Evolutionary conservation across 2,888 invertebrate species (phyloP).

Genomic region (Hyles lineata): DNA sequence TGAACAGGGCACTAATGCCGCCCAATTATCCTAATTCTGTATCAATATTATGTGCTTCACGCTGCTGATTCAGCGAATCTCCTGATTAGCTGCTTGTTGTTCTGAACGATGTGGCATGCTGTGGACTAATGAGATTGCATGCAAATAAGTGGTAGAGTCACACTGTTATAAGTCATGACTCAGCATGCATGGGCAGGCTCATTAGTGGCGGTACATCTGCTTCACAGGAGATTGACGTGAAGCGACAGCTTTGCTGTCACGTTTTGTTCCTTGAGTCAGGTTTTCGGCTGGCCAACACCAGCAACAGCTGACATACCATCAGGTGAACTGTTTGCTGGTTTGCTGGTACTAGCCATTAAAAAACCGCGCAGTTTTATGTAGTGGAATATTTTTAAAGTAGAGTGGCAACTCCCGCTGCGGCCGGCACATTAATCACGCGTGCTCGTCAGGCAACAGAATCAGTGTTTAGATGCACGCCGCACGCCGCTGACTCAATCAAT

Average conservation of each 20-base stretch:
- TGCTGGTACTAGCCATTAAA: no score
- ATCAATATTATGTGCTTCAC: background rate
- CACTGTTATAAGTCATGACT: no score
- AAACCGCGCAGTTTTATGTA: background rate
- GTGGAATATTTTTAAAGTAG: background rate
- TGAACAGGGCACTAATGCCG: no score
- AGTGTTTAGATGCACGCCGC: slow-evolving; percentile 53
- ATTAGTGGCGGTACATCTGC: no score
- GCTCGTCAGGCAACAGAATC: slow-evolving; percentile 48
- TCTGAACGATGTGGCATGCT: background rate
- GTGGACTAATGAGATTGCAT: background rate
- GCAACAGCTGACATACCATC: no score
- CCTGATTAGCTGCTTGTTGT: background rate
- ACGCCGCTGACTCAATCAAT: slow-evolving; percentile 22
- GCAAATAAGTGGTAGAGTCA: background rate
- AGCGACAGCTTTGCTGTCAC: no score
- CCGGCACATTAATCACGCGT: slow-evolving; percentile 18
- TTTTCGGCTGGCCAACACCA: no score
- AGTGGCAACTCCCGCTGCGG: background rate
- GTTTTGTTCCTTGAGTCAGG: no score
- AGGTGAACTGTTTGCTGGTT: no score
- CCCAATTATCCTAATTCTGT: no score
- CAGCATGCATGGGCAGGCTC: no score
- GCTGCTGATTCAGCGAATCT: slow-evolving; percentile 8
- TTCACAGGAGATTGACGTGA: no score